Conservation (phyloP, 2,888 invertebrate genomes). For the Pseudococcus viburni region DNA sequence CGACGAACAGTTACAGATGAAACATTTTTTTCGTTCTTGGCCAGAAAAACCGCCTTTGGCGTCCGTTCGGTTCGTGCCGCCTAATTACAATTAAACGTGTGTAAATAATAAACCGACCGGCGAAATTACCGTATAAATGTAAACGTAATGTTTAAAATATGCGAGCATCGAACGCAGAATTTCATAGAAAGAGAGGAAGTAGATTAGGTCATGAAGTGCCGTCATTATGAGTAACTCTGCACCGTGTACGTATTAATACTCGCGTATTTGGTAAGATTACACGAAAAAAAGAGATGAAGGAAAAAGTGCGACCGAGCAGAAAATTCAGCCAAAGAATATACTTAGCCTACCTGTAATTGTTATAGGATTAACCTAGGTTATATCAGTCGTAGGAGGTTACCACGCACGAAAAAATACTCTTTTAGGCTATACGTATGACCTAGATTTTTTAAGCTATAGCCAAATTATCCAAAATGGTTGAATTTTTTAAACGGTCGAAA, state of each 20-base stretch:
- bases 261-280: conserved; percentile 52
- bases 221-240: conserved; percentile 32
- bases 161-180: conserved; percentile 58
- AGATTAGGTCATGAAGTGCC: conserved; percentile 65
- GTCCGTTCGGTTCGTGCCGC: neutral
- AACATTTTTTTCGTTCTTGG: conserved; percentile 10
- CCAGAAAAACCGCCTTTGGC: neutral
- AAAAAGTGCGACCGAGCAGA: conserved; percentile 57
- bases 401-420: conserved; percentile 12
- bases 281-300: neutral
- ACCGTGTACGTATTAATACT: conserved; percentile 1
- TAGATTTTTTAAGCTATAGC: neutral
- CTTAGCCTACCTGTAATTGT: conserved; percentile 39
- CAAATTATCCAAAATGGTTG: neutral
- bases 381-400: conserved; percentile 43
- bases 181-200: conserved; percentile 63
- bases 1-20: conserved; percentile 23
- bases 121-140: conserved; percentile 21
- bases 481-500: neutral
- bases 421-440: neutral
- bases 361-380: conserved; percentile 62
- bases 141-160: conserved; percentile 55
- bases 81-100: conserved; percentile 18
- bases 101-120: neutral
- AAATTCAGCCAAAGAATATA: conserved; percentile 55